phyloP scores from a whole-genome alignment of 2,797 vertebrate species.

The Ataeniobius toweri region DNA sequence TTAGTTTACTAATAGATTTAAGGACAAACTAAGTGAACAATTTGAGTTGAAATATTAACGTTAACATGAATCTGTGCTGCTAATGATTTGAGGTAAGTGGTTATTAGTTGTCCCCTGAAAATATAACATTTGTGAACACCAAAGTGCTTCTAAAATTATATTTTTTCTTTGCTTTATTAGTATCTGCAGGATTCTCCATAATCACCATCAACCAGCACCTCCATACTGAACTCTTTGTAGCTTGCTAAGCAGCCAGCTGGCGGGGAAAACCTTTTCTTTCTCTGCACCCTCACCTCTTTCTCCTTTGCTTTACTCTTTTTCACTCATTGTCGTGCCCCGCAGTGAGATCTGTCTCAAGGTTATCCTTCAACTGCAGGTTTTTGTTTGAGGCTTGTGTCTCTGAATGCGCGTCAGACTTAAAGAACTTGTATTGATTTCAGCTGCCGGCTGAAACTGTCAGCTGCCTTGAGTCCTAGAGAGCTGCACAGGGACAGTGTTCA shows the following conservation, averaged over 20 bases:
- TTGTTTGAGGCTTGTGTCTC: slow-evolving; percentile 18
- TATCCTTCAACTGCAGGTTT: slow-evolving; percentile 50
- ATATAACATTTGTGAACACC: background rate
- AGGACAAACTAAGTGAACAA: background rate
- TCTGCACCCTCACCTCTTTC: slow-evolving; percentile 6
- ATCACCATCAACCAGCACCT: slow-evolving; percentile 33
- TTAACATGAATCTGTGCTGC: background rate
- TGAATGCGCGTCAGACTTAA: slow-evolving; percentile 44
- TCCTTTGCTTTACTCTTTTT: slow-evolving; percentile 24
- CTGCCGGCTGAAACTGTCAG: slow-evolving; percentile 64
- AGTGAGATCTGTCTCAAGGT: slow-evolving; percentile 65
- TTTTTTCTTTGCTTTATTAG: slow-evolving; percentile 44
- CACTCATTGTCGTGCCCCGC: slow-evolving; percentile 39
- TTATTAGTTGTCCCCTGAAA: background rate
- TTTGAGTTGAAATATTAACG: background rate
- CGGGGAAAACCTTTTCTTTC: slow-evolving; percentile 27
- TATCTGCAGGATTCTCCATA: slow-evolving; percentile 24
- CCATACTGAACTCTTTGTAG: slow-evolving; percentile 38
- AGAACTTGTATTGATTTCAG: slow-evolving; percentile 72
- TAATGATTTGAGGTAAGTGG: background rate
- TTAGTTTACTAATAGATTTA: background rate
- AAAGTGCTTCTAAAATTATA: background rate
- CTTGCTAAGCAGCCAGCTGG: slow-evolving; percentile 34
- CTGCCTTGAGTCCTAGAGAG: slow-evolving; percentile 62
- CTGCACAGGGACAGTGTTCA: slow-evolving; percentile 46